Percentiles rank a stretch among this genome's conserved stretches.
Conservation (phyloP, 2,888 invertebrate genomes). For the Pyrocoelia pectoralis region DNA sequence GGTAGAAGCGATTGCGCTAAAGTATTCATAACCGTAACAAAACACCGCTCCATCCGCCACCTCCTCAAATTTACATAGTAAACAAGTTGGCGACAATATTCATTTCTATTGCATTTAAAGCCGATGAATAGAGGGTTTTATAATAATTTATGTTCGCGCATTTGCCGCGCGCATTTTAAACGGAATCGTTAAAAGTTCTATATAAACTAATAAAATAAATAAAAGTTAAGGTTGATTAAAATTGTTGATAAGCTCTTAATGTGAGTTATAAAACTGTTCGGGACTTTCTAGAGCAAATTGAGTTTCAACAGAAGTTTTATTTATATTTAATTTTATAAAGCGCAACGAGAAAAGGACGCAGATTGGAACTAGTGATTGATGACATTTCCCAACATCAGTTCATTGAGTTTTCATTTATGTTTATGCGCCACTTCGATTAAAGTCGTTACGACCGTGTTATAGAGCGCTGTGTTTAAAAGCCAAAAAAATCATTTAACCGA, state of each 20-base stretch:
- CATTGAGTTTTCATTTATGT: conserved; percentile 8
- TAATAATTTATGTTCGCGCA: too few relatives aligned
- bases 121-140: conserved; percentile 21
- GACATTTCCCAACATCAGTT: not conserved
- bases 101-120: conserved; percentile 20
- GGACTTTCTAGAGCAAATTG: conserved; percentile 15
- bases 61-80: conserved; percentile 19
- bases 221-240: conserved; percentile 17
- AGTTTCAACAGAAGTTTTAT: conserved; percentile 15
- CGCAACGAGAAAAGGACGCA: not conserved
- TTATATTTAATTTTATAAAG: conserved; percentile 10
- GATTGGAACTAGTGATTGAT: conserved; percentile 5
- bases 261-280: conserved; percentile 17
- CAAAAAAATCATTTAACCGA: not conserved
- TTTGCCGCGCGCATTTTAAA: not conserved
- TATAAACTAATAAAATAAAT: conserved; percentile 16
- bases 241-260: conserved; percentile 17
- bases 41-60: not conserved
- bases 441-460: not conserved
- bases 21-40: conserved; percentile 17
- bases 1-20: not conserved
- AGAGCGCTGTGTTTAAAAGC: not conserved
- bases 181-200: conserved; percentile 12
- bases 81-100: conserved; percentile 14
- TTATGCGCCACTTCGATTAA: conserved; percentile 1